A percentile compares a stretch with the other conserved stretches of the same genome.
Conservation (phyloP, 2,797 vertebrate genomes). For the Thunnus albacares region DNA sequence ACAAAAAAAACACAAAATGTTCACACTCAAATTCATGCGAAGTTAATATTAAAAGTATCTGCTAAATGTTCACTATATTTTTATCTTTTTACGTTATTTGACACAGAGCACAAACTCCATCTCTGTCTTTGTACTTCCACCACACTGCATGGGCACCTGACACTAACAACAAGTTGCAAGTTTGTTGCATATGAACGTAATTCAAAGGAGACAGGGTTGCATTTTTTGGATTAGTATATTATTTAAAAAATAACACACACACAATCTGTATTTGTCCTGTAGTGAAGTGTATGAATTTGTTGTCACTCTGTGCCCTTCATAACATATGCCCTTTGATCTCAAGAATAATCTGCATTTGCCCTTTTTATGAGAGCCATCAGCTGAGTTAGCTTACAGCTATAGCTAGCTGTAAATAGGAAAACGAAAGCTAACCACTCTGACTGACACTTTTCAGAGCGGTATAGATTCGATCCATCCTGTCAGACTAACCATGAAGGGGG, state of each 20-base stretch:
- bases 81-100: background rate
- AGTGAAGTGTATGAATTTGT: slow-evolving; percentile 47
- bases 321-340: slow-evolving; percentile 73
- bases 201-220: slow-evolving; percentile 63
- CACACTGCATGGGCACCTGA: slow-evolving; percentile 7
- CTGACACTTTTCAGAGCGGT: slow-evolving; percentile 75
- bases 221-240: slow-evolving; percentile 14
- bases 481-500: slow-evolving; percentile 82
- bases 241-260: slow-evolving; percentile 17
- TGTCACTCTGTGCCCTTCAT: slow-evolving; percentile 59
- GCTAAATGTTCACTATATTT: background rate
- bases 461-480: slow-evolving; percentile 74
- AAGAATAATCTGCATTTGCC: slow-evolving; percentile 83
- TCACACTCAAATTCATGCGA: background rate
- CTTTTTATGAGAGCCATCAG: slow-evolving; percentile 76
- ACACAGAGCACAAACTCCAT: background rate
- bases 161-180: slow-evolving; percentile 9
- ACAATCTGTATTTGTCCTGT: slow-evolving; percentile 34
- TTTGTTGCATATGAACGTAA: slow-evolving; percentile 54
- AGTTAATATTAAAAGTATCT: background rate
- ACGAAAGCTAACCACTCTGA: slow-evolving; percentile 71
- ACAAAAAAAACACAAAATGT: background rate
- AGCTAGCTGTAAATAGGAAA: slow-evolving; percentile 43
- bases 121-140: slow-evolving; percentile 4
- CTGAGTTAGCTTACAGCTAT: slow-evolving; percentile 52